Base-by-base conservation (phyloP, 2,113 vertebrate genomes). In the Serilophus lunatus region DNA sequence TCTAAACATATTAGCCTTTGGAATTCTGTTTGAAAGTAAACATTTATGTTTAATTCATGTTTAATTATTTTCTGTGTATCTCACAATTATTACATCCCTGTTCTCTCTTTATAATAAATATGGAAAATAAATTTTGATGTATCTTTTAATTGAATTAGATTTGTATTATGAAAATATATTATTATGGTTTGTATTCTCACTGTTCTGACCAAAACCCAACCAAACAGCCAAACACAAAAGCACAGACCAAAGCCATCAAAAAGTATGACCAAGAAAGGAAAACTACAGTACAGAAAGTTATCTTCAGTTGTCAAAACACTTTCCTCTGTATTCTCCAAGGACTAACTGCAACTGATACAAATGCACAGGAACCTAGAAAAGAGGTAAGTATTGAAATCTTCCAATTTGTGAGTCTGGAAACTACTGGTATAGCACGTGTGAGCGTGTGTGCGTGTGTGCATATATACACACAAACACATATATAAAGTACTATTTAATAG, bases 1-100 rank as follows among this genome's bases (percentile, higher is more conserved):
- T 88, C 28, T 68, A 26, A 78, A 94, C 85, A 82, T 31, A 17
- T 86, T 88, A 82, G 42, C 40, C 31, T 80, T 94, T 71, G 42
- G 24, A 74, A 91, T 61, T 81, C 25, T 33, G 3, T 76, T 50
- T 69, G 59, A 72, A 51, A 47, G 20, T 80, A 94, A 87, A 86
- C 47, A 25, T 54, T 60, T 76, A 8, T n/a, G n/a, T n/a, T n/a
- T 10, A 38, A 18, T 69, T 36, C 13, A 25, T 29, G 31, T 77
- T 90, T 65, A 82, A 90, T 51, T 90, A 10, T 93, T 64, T 82
- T 57, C 12, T 6, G 17, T 12, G 1, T 80, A 26, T 68, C 19
- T 89, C 47, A 44, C 4, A 81, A 76, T 69, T 85, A 66, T 51
- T 72, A 47, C 1, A 2, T 44, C 85, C 91, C 88, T 86, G 5